Evolutionary conservation across 1,140 invertebrate species (phyloP).

Genomic region (Lanistes nyassanus): DNA sequence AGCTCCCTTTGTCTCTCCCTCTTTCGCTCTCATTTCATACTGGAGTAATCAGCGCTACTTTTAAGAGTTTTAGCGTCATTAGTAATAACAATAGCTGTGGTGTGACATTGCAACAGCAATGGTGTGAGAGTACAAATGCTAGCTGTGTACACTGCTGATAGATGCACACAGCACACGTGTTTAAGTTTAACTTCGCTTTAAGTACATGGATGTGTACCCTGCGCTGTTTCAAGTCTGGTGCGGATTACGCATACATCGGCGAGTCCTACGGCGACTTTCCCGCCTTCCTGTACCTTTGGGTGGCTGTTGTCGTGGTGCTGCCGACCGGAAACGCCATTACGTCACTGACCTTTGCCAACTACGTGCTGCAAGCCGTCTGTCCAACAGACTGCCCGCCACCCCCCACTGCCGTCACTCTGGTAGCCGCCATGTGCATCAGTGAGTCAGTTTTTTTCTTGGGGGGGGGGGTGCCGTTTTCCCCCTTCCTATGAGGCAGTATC

Average conservation of each 20-base stretch:
- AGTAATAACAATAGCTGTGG: too few species aligned
- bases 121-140: background rate
- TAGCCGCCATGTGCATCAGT: slow-evolving; percentile 61
- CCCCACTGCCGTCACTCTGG: slow-evolving; percentile 39
- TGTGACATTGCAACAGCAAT: too few species aligned
- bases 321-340: slow-evolving; percentile 97
- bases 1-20: too few species aligned
- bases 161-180: background rate
- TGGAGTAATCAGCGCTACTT: too few species aligned
- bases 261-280: slow-evolving; percentile 88
- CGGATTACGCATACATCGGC: slow-evolving; percentile 96
- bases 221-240: slow-evolving; percentile 76
- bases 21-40: too few species aligned
- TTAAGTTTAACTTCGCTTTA: background rate
- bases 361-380: slow-evolving; percentile 93
- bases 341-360: slow-evolving; percentile 94
- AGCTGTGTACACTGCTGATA: background rate
- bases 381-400: slow-evolving; percentile 57
- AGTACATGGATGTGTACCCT: background rate
- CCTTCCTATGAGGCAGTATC: too few species aligned
- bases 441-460: slow-evolving; percentile 52
- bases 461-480: too few species aligned
- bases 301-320: slow-evolving; percentile 71
- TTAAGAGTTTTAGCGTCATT: too few species aligned
- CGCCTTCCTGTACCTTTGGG: slow-evolving; percentile 96